Base-by-base conservation (phyloP, 2,797 vertebrate genomes). In the Acrossocheilus wenchowensis region DNA sequence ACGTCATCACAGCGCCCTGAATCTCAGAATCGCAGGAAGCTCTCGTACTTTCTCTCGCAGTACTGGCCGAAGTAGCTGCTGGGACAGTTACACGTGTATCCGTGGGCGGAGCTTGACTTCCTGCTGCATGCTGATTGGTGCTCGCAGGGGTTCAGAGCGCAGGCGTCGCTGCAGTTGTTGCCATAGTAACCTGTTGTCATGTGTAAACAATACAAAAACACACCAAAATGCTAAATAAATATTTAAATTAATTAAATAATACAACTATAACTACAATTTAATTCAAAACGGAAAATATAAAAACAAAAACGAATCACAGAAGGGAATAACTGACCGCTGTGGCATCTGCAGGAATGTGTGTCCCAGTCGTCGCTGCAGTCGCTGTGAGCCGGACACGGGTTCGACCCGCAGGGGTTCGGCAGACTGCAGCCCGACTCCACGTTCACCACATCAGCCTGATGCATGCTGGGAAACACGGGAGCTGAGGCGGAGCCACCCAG, bases 361-460 rank as follows among this genome's bases (percentile, higher is more conserved):
- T 97, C 98, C 98, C 98, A 98, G 83, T 97, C 95, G 0, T 97
- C 92, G 5, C 93, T 96, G 95, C 98, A 99, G 92, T 96, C 96
- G 93, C 98, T 98, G 94, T 97, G 96, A 52, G 88, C 64, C 1
- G 98, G 97, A 90, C 98, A 99, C 1, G 97, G 97, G 91, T 87
- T 96, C 36, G 96, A 97, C 90, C 95, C 94, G 79, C 98, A 99
- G 72, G 97, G 97, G 91, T 98, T 97, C 0, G 97, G 96, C 52
- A 97, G 89, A 60, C 91, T 95, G 89, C 98, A 99, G 89, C 98
- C 98, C 0, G 82, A 88, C 91, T 97, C 96, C 89, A 98, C 95
- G 0, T 97, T 97, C 91, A 96, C 79, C 89, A 93, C 96, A 39
- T 92, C 93, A 0, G 96, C 96, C 71, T 94, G 94, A 19, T 95